Percentiles rank a stretch among this genome's conserved stretches.
Evolutionary conservation across 2,888 invertebrate genomes (phyloP).

Genomic region (Nudaria mundana): DNA sequence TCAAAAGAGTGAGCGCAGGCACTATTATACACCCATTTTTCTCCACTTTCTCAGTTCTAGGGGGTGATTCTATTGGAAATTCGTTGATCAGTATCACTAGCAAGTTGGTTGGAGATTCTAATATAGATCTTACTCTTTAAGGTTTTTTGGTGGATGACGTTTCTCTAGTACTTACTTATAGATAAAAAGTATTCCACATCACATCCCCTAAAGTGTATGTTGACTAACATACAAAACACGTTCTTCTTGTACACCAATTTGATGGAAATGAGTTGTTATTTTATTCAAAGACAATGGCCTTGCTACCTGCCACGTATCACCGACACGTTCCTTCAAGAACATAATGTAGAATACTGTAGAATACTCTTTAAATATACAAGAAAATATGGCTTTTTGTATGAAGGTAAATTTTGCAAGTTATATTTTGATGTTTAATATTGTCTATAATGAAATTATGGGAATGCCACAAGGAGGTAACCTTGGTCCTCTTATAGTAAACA

Average conservation of each 20-base stretch:
- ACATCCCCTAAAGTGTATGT: no score
- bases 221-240: constrained; percentile 8
- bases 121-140: no score
- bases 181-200: no score
- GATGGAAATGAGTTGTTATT: constrained; percentile 29
- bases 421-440: not conserved
- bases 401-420: not conserved
- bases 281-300: constrained; percentile 25
- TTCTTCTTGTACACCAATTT: constrained; percentile 1
- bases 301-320: constrained; percentile 30
- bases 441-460: no score
- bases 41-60: no score
- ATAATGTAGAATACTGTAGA: not conserved
- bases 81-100: no score
- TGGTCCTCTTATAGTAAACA: not conserved
- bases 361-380: constrained; percentile 5
- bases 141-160: no score
- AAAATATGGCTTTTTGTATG: not conserved
- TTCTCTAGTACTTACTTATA: no score
- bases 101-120: no score
- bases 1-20: no score
- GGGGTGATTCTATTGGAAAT: no score
- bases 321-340: constrained; percentile 14
- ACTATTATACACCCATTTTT: no score
- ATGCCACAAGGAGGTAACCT: not conserved